phyloP scores from a whole-genome alignment of 2,113 vertebrate species.

The Hemibates koningsi region DNA sequence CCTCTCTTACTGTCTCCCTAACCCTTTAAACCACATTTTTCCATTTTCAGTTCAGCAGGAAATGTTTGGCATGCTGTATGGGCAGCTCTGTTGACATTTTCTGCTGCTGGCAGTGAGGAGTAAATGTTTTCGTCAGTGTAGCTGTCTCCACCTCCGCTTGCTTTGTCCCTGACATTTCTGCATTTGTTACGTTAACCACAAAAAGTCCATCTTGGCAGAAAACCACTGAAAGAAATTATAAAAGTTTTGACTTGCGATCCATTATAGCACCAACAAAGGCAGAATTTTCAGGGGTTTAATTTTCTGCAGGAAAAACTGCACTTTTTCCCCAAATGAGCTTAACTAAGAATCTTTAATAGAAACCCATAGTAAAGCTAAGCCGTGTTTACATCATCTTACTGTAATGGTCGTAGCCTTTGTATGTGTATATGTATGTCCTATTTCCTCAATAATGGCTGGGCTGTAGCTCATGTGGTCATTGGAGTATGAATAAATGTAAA shows the following conservation, averaged over 20 bases:
- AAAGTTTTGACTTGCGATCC: rapidly evolving
- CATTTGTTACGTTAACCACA: not conserved
- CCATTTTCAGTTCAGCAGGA: not conserved
- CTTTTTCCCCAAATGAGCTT: rapidly evolving
- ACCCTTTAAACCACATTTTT: not conserved
- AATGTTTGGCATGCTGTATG: not conserved
- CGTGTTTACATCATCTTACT: not conserved
- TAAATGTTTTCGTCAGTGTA: not conserved
- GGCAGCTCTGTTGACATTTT: not conserved
- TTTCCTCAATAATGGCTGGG: not conserved
- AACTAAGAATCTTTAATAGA: not conserved
- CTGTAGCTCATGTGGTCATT: not conserved
- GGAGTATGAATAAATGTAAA: not conserved
- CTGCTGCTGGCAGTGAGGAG: not conserved
- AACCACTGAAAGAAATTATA: not conserved
- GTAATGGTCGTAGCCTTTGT: not conserved
- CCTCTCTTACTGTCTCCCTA: not conserved
- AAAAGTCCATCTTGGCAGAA: not conserved
- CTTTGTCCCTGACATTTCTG: not conserved
- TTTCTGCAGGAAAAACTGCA: not conserved
- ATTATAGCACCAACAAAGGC: not conserved
- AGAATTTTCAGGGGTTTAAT: not conserved
- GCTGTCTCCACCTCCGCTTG: not conserved
- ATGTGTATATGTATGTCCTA: not conserved
- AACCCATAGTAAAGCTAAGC: not conserved